Base-by-base conservation (phyloP, 2,888 invertebrate genomes). In the Orthosia gothica region DNA sequence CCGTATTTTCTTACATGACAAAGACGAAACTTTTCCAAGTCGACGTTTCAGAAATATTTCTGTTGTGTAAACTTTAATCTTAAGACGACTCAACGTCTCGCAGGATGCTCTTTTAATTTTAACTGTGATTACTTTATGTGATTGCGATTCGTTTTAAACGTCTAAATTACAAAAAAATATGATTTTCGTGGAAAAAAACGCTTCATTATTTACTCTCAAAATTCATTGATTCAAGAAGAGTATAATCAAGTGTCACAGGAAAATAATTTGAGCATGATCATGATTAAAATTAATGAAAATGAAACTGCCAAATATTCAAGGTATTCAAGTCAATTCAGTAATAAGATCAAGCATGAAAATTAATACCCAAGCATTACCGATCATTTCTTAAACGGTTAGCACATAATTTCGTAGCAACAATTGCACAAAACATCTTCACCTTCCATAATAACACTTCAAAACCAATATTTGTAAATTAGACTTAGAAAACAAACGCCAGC, bases 1-100 rank as follows among this genome's bases (percentile, higher is more conserved):
- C 80, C 91, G 89, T 92, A 92, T 92, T 94, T 94, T 94, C 94
- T 93, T 94, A 94, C 92, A 93, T 92, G 94, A 94, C 95, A 95
- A 94, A 94, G 95, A 94, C 91, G 90, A 92, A 95, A 94, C 91
- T 95, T 95, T 91, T 85, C 86, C 87, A 89, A 92, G 91, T 89
- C 91, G 89, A 89, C 91, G 92, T 91, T 91, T 91, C 89, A 91
- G 93, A 93, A 94, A 95, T 94, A 95, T 94, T 94, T 93, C 92
- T 91, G 90, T 90, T 90, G 88, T 90, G 86, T 90, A 89, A 92
- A 91, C 90, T 92, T 91, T 91, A 91, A 91, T 92, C 91, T 88
- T 86, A 87, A 88, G 80, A 81, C 69, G 82, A 77, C 74, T 72
- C 84, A 82, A 83, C 73, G 79, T 70, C 80, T 82, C 76, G 72